Evolutionary conservation across 2,888 invertebrate species (phyloP), one percentile per base, ranked within the genome.

Genomic region (Dynastes maya): DNA sequence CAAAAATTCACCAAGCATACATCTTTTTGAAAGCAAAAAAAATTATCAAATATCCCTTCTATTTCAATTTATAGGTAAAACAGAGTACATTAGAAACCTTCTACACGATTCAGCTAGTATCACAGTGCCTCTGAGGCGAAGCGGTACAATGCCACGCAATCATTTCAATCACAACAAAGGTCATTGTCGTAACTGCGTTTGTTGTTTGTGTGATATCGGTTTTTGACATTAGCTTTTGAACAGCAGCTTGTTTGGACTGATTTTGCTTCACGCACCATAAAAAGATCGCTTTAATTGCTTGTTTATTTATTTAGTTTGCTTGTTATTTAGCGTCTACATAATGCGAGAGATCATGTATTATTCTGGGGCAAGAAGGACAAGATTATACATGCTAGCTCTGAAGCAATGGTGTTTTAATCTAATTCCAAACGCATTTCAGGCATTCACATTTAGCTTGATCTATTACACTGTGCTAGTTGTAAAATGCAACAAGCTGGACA

Each of bases 61-160:
- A 74, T 37, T 78, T 78, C 45, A 70, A 77, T 80, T 74, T 81
- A 78, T 74, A 87, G 87, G 87, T 82, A 89, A 89, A 85, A 88
- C 89, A 6, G 89, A 89, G 83, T 89, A 89, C 82, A 89, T 89
- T 78, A 85, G 88, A 77, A 89, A 89, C 81, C 84, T 89, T 53
- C 84, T 89, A 71, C 89, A 89, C 80, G 89, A 89, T 82, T 88
- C 88, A 2, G 89, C 89, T 64, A 87, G 87, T 81, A 89, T 89
- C 70, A 89, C 88, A 22, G 87, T 87, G 71, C 89, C 89, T 8
- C 82, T 89, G 77, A 83, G 89, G 77, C 83, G 85, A 61, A 87
- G 84, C 78, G 87, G 87, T 29, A 86, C 86, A 16, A 83, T 85
- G 11, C 89, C 89, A 37, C 84, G 89, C 80, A 88, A 88, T 83